Evolutionary conservation across 2,797 vertebrate genomes (phyloP), one percentile per base, ranked within the genome.

Genomic region (Tamandua tetradactyla): DNA sequence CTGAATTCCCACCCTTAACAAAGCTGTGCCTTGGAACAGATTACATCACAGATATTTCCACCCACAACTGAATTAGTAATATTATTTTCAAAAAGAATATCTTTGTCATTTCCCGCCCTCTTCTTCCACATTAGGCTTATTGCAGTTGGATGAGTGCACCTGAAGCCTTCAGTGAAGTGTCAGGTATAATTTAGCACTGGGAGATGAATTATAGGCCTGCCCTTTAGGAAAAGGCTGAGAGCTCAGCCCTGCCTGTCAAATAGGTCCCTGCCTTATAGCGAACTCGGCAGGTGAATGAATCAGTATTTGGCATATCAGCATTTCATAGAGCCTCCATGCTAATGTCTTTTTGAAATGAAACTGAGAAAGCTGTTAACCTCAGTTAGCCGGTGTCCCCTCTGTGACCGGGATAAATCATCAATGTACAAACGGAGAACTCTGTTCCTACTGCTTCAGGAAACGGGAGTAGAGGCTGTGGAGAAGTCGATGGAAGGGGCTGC

Each of bases 281-380:
- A 98, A 97, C 97, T 97, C 96, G 97, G 94, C 96, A 89, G 92
- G 97, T 97, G 96, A 98, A 98, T 97, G 98, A 98, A 98, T 98
- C 97, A 98, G 97, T 96, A 96, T 97, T 97, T 98, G 98, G 97
- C 96, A 87, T 96, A 97, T 97, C 79, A 18, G 82, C 97, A 93
- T 98, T 98, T 98, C 97, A 98, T 97, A 96, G 84, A 97, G 96
- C 96, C 85, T 89, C 96, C 98, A 98, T 98, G 97, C 97, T 98
- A 98, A 98, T 97, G 96, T 96, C 97, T 98, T 97, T 97, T 88
- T 98, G 97, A 98, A 98, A 98, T 98, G 97, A 98, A 98, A 97
- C 97, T 0, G 91, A 98, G 98, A 97, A 98, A 97, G 98, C 98
- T 97, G 98, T 98, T 98, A 98, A 98, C 98, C 98, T 98, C 98